These are phyloP conservation scores for Pithys albifrons DNA, from an alignment of 2,113 vertebrate genomes.

Conservation along the genomic window DNA sequence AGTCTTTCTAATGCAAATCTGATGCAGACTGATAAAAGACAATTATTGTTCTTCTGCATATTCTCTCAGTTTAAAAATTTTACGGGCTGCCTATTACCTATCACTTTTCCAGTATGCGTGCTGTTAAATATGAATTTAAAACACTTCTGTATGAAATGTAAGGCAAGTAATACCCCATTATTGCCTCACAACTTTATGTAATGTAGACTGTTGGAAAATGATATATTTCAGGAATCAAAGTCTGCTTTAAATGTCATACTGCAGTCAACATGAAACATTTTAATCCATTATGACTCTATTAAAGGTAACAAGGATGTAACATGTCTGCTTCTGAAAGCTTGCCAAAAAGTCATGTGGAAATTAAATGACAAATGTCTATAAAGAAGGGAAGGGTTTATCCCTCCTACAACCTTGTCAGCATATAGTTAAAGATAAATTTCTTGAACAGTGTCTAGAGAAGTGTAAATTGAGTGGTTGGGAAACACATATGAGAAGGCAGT, in stretches of 20 bases:
- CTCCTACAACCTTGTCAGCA: slow-evolving; percentile 24
- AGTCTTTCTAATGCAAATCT: neutral
- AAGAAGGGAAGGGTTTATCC: slow-evolving; percentile 41
- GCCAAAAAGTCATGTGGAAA: slow-evolving; percentile 47
- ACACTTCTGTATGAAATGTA: neutral
- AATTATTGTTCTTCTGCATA: neutral
- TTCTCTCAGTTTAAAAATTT: neutral
- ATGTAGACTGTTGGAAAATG: slow-evolving; percentile 40
- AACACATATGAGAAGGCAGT: neutral
- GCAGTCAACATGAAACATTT: slow-evolving; percentile 61
- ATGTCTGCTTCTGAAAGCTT: slow-evolving; percentile 34
- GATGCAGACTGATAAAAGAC: neutral
- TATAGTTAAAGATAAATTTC: slow-evolving; percentile 37
- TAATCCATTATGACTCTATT: slow-evolving; percentile 59
- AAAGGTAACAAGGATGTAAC: slow-evolving; percentile 43
- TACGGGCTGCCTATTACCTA: neutral
- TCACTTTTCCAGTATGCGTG: neutral
- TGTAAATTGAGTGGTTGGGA: neutral
- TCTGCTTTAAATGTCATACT: slow-evolving; percentile 51
- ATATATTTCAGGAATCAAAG: slow-evolving; percentile 51
- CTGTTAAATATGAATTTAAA: neutral
- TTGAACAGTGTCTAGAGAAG: neutral
- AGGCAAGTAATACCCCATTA: slow-evolving; percentile 20
- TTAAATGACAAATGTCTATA: slow-evolving; percentile 60
- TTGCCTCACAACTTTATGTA: neutral